A percentile compares a stretch with the other conserved stretches of the same genome.
Evolutionary conservation across 2,113 vertebrate genomes (phyloP).

Genomic region (Scatophagus argus): DNA sequence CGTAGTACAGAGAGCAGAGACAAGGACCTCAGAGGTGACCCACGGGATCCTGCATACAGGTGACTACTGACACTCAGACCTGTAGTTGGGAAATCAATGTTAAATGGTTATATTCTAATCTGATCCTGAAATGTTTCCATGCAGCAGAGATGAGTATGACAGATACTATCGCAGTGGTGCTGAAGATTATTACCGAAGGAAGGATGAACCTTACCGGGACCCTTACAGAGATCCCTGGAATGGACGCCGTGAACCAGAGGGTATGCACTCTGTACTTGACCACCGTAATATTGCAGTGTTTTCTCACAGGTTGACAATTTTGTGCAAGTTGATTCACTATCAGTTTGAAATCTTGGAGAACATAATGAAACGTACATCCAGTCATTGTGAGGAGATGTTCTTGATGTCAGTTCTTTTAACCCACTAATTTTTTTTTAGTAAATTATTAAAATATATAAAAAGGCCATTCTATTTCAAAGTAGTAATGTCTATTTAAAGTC

Average conservation of each 20-base stretch:
- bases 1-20: constrained; percentile 81
- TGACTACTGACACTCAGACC: constrained; percentile 28
- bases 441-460: no score
- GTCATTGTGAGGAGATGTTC: no score
- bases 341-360: no score
- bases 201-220: constrained; percentile 89
- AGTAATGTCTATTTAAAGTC: no score
- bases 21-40: constrained; percentile 75
- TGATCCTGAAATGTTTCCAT: constrained; percentile 21
- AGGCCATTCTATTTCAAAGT: no score
- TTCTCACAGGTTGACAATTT: no score
- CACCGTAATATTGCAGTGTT: background rate
- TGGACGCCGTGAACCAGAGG: constrained; percentile 87
- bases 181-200: constrained; percentile 90
- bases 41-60: constrained; percentile 77
- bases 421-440: no score
- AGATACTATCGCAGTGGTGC: constrained; percentile 82
- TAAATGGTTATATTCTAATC: background rate
- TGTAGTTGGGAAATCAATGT: background rate
- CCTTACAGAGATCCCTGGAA: constrained; percentile 91
- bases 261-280: constrained; percentile 60
- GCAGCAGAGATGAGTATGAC: constrained; percentile 88
- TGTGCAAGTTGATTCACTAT: no score
- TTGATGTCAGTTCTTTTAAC: no score
- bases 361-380: no score